phyloP scores from a whole-genome alignment of 2,888 invertebrate species.

The Griposia aprilina region DNA sequence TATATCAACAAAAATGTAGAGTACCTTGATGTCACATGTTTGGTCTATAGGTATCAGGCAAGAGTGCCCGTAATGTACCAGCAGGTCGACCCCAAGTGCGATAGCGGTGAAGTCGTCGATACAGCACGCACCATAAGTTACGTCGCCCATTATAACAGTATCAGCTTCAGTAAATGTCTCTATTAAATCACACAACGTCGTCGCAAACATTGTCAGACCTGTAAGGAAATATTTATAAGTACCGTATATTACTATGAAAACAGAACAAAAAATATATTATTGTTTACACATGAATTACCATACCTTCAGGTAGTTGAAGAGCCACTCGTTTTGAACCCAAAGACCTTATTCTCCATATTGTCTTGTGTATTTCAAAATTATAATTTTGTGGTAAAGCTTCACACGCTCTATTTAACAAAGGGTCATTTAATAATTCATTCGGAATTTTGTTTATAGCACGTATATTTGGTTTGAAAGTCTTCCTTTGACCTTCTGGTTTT shows the following conservation, averaged over 20 bases:
- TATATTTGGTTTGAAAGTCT: constrained; percentile 94
- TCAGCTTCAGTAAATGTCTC: constrained; percentile 97
- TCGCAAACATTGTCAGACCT: constrained; percentile 96
- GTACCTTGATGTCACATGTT: constrained; percentile 95
- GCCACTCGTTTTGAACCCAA: constrained; percentile 96
- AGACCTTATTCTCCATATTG: constrained; percentile 98
- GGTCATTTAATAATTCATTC: constrained; percentile 94
- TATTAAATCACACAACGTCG: constrained; percentile 98
- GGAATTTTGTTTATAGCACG: constrained; percentile 95
- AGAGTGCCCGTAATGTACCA: constrained; percentile 99
- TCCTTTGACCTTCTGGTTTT: constrained; percentile 93
- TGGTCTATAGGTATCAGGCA: constrained; percentile 97
- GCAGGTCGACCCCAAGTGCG: constrained; percentile 96
- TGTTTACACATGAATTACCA: not conserved
- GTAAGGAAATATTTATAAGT: constrained; percentile 64
- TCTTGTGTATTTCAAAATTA: constrained; percentile 99
- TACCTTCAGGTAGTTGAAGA: constrained; percentile 98
- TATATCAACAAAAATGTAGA: constrained; percentile 99
- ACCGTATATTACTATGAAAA: not conserved
- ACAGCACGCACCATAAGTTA: constrained; percentile 99
- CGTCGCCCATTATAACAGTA: constrained; percentile 99
- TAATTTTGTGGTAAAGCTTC: constrained; percentile 97
- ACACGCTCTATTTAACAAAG: constrained; percentile 93
- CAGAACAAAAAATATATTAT: not conserved
- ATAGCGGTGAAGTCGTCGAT: constrained; percentile 98